Percentiles rank a stretch among this genome's conserved stretches.
phyloP scores from a whole-genome alignment of 2,797 vertebrate species.

The Sebastes vulpes region DNA sequence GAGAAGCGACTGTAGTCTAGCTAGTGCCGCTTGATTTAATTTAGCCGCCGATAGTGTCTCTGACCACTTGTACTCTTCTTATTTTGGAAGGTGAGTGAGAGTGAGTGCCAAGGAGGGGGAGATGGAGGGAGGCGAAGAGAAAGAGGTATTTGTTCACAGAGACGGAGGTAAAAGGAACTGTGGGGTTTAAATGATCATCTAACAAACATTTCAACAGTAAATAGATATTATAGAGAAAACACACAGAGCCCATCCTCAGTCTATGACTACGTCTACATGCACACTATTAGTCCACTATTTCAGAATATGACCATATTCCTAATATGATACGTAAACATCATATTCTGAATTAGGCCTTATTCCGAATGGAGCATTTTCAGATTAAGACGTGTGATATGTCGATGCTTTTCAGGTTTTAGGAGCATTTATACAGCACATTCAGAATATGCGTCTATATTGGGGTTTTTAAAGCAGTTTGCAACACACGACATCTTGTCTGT shows the following conservation, averaged over 20 bases:
- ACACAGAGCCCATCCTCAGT: not conserved
- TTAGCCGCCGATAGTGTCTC: slow-evolving; percentile 82
- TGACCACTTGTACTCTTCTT: slow-evolving; percentile 79
- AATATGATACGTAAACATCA: no score
- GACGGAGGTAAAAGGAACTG: slow-evolving; percentile 1
- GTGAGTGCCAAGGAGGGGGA: slow-evolving; percentile 32
- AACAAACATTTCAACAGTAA: not conserved
- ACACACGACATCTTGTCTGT: no score
- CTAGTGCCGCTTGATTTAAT: slow-evolving; percentile 84
- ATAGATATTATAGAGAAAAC: not conserved
- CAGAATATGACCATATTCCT: no score
- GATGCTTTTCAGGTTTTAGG: no score
- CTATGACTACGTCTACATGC: not conserved
- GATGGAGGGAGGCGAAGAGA: slow-evolving; percentile 29
- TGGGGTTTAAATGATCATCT: slow-evolving; percentile 20
- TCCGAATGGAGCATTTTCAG: no score
- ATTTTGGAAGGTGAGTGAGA: slow-evolving; percentile 73
- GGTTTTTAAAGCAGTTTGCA: no score
- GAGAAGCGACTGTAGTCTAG: slow-evolving; percentile 73
- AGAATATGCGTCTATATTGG: fast-evolving
- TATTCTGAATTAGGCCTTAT: no score
- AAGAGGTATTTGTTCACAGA: slow-evolving; percentile 63
- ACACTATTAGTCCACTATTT: fast-evolving
- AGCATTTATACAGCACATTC: no score
- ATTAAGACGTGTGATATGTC: no score